Conservation (phyloP, 2,113 vertebrate species). For the Eupsittula cactorum region DNA sequence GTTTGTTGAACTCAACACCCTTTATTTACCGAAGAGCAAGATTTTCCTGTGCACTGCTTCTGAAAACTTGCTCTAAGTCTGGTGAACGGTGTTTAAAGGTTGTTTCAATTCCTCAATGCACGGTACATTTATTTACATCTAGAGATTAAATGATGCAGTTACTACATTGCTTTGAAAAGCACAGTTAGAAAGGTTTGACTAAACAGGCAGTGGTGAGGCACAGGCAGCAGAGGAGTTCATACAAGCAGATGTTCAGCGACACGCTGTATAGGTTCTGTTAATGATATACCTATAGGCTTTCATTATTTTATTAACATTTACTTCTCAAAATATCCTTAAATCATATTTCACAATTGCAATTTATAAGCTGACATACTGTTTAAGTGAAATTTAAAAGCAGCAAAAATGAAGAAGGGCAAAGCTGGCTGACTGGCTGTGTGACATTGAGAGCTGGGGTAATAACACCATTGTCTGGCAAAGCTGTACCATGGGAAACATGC, state of each 20-base stretch:
- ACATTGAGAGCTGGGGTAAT: background rate
- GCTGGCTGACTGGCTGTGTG: background rate
- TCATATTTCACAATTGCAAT: background rate
- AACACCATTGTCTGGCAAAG: background rate
- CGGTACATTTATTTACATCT: accelerated
- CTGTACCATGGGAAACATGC: background rate
- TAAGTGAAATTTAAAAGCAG: background rate
- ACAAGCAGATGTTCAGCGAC: background rate
- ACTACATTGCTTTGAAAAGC: background rate
- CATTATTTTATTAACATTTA: background rate
- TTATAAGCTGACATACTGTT: background rate
- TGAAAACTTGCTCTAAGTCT: background rate
- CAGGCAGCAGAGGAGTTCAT: accelerated
- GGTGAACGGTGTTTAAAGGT: background rate
- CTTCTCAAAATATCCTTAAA: background rate
- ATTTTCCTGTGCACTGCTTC: background rate
- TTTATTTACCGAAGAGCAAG: background rate
- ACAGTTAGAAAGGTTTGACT: background rate
- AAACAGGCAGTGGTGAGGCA: background rate
- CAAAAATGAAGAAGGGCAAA: background rate
- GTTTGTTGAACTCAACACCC: background rate
- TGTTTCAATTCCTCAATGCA: background rate
- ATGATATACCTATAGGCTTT: background rate
- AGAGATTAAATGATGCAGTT: background rate
- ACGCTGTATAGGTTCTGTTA: background rate